Percentiles rank a stretch among this genome's conserved stretches.
These are phyloP conservation scores for Nomia melanderi DNA, from an alignment of 1,140 invertebrate genomes.

Conservation along the genomic window DNA sequence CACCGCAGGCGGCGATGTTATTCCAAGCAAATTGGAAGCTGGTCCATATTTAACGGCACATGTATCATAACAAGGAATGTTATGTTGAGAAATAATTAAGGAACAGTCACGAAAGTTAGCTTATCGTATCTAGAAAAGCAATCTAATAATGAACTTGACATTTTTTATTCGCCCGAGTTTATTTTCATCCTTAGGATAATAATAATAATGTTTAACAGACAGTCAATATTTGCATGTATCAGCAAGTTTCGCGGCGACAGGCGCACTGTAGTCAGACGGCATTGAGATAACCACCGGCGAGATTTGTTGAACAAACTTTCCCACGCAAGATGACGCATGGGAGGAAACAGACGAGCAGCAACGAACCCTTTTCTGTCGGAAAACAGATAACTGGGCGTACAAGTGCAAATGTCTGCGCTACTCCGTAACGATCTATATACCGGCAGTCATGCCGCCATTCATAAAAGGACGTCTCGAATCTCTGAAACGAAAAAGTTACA, in stretches of 20 bases:
- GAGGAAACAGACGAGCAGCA: conserved; percentile 42
- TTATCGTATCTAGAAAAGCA: too few relatives aligned
- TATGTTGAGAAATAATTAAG: too few relatives aligned
- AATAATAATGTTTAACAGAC: neutral
- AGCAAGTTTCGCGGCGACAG: neutral
- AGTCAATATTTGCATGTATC: conserved; percentile 7
- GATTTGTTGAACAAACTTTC: conserved; percentile 55
- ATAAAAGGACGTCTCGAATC: conserved; percentile 19
- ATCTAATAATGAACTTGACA: too few relatives aligned
- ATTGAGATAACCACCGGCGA: conserved; percentile 25
- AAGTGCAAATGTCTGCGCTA: conserved; percentile 29
- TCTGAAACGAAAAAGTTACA: neutral
- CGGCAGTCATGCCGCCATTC: conserved; percentile 21
- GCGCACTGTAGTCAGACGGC: neutral
- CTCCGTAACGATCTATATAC: conserved; percentile 27
- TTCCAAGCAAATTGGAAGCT: too few relatives aligned
- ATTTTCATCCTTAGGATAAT: too few relatives aligned
- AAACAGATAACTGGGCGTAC: conserved; percentile 38
- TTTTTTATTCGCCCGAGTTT: too few relatives aligned
- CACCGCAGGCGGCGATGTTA: too few relatives aligned
- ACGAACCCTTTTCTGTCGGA: conserved; percentile 37
- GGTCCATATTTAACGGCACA: too few relatives aligned
- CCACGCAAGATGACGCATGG: conserved; percentile 54
- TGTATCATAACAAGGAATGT: too few relatives aligned
- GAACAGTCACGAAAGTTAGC: too few relatives aligned